These are phyloP conservation scores for Ceryle rudis DNA, from an alignment of 2,797 vertebrate genomes.

Conservation along the genomic window DNA sequence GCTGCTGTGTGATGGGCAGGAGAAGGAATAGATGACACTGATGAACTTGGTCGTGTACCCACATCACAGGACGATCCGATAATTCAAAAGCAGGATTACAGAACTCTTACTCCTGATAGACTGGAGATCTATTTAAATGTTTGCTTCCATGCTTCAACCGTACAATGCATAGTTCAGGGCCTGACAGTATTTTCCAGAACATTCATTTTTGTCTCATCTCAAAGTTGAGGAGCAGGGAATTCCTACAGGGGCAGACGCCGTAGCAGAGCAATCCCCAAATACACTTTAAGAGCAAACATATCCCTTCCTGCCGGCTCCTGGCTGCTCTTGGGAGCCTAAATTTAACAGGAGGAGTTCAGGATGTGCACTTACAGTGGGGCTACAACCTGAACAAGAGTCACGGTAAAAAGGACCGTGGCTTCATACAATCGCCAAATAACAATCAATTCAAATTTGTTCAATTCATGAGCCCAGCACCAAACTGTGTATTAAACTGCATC, in stretches of 20 bases:
- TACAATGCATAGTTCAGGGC: not conserved
- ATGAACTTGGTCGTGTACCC: not conserved
- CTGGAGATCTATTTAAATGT: not conserved
- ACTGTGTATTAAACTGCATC: not conserved
- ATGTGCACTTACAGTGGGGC: not conserved
- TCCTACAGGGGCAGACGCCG: not conserved
- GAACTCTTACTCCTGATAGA: not conserved
- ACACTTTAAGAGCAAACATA: not conserved
- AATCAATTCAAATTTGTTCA: not conserved
- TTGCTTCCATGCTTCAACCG: not conserved
- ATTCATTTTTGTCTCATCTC: not conserved
- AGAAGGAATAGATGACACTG: not conserved
- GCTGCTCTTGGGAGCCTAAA: not conserved
- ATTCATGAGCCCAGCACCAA: not conserved
- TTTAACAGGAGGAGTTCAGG: not conserved
- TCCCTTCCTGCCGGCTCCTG: not conserved
- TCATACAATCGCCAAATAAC: fast-evolving
- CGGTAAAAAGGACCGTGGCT: not conserved
- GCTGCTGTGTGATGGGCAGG: not conserved
- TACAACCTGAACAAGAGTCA: not conserved
- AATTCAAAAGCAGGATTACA: not conserved
- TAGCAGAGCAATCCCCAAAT: not conserved
- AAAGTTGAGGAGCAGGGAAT: not conserved
- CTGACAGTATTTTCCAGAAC: not conserved
- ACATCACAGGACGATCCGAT: not conserved